phyloP scores from a whole-genome alignment of 1,140 invertebrate genomes.

The Andrena cerasifolii region DNA sequence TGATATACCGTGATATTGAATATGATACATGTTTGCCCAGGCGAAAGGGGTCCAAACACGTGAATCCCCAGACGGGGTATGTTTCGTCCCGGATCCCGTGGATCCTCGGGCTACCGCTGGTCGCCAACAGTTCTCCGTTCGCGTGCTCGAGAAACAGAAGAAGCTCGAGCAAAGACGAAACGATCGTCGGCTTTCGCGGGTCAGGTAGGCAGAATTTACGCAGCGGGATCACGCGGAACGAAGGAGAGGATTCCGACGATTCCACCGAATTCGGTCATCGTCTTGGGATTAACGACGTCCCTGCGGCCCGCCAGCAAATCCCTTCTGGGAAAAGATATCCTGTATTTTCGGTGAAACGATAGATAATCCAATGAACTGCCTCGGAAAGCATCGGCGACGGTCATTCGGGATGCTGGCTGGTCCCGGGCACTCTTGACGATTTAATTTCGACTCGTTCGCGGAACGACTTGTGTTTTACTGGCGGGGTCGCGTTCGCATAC shows the following conservation, averaged over 20 bases:
- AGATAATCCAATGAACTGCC: slow-evolving; percentile 25
- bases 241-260: slow-evolving; percentile 46
- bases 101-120: fast-evolving
- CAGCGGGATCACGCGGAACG: slow-evolving; percentile 31
- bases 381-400: slow-evolving; percentile 42
- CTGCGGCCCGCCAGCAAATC: slow-evolving; percentile 35
- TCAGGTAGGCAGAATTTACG: slow-evolving; percentile 61
- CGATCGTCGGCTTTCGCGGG: slow-evolving; percentile 52
- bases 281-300: slow-evolving; percentile 39
- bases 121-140: slow-evolving; percentile 34
- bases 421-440: background rate
- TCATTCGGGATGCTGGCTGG: background rate
- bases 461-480: background rate
- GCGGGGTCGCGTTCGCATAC: too few species aligned
- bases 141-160: slow-evolving; percentile 38
- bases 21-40: slow-evolving; percentile 46
- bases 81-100: slow-evolving; percentile 25
- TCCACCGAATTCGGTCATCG: slow-evolving; percentile 34
- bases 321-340: slow-evolving; percentile 37
- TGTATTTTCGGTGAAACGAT: slow-evolving; percentile 5
- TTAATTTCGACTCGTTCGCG: slow-evolving; percentile 28
- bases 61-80: slow-evolving; percentile 22
- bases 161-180: slow-evolving; percentile 13
- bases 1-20: slow-evolving; percentile 60
- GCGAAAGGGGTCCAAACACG: slow-evolving; percentile 25